phyloP scores from a whole-genome alignment of 2,113 vertebrate species.

The Elephantulus edwardii region DNA sequence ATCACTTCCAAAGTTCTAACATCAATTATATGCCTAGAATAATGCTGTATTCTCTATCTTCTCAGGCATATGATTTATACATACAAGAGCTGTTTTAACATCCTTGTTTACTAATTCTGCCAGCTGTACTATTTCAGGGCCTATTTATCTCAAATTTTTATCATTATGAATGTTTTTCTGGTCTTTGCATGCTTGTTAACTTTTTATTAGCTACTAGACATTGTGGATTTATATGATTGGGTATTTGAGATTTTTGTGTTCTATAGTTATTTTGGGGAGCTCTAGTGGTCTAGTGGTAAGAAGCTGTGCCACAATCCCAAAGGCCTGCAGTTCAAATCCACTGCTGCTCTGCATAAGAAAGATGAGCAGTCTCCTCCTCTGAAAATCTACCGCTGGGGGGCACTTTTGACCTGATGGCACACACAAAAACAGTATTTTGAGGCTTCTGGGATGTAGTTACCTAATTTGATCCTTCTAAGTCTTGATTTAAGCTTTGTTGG shows the following conservation, averaged over 20 bases:
- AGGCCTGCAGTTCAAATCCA: too few species aligned
- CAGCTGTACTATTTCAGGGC: not conserved
- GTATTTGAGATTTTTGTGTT: conserved; percentile 8
- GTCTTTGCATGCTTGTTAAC: conserved; percentile 1
- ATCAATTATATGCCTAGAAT: not conserved
- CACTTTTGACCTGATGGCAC: too few species aligned
- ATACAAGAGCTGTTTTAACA: not conserved
- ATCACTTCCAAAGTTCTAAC: not conserved
- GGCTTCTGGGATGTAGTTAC: not conserved
- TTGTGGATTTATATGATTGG: conserved; percentile 6
- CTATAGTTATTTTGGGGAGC: conserved; percentile 31
- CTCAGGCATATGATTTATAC: not conserved
- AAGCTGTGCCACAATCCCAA: too few species aligned
- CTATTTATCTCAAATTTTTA: conserved; percentile 7
- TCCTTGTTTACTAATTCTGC: not conserved
- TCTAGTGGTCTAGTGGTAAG: too few species aligned
- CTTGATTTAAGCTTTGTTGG: too few species aligned
- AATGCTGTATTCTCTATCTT: not conserved
- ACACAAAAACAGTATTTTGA: too few species aligned
- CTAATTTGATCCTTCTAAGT: not conserved
- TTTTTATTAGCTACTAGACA: not conserved
- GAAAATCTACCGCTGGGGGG: too few species aligned
- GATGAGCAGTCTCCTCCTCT: too few species aligned
- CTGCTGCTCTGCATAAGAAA: too few species aligned
- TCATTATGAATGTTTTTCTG: not conserved